Percentiles rank a stretch among this genome's conserved stretches.
phyloP scores from a whole-genome alignment of 2,113 vertebrate genomes.

The Grammomys dolichurus region DNA sequence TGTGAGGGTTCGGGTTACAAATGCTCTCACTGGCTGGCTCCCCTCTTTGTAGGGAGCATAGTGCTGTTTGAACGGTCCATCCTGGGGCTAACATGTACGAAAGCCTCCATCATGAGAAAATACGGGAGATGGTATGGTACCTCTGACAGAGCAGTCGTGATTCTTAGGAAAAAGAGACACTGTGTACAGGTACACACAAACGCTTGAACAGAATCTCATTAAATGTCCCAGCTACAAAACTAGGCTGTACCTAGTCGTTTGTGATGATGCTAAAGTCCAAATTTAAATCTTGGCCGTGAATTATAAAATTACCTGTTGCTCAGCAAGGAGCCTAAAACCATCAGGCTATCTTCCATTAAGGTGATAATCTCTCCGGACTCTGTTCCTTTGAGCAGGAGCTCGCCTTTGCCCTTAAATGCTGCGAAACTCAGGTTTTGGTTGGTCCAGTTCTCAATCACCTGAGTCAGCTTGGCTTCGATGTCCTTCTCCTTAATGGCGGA shows the following conservation, averaged over 20 bases:
- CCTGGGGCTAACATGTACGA: neutral
- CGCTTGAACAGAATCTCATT: neutral
- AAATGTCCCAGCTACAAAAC: neutral
- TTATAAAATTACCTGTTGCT: conserved; percentile 87
- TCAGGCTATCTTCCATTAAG: conserved; percentile 90
- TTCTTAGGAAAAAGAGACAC: neutral
- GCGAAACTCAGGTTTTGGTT: conserved; percentile 87
- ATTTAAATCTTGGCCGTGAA: conserved; percentile 4
- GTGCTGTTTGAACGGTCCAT: neutral
- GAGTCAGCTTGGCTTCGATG: conserved; percentile 88
- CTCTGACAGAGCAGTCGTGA: neutral
- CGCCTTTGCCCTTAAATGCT: conserved; percentile 87
- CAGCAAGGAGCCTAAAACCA: conserved; percentile 88
- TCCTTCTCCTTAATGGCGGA: conserved; percentile 91
- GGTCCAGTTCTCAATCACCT: conserved; percentile 86
- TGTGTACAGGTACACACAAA: neutral
- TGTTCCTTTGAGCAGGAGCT: conserved; percentile 87
- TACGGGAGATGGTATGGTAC: neutral
- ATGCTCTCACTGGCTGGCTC: neutral
- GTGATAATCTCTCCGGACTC: conserved; percentile 87
- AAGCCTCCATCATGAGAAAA: neutral
- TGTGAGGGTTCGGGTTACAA: neutral
- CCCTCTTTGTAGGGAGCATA: neutral
- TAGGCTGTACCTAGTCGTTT: neutral
- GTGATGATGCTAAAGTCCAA: neutral